phyloP scores from a whole-genome alignment of 2,888 invertebrate genomes.

The Hesperia comma region DNA sequence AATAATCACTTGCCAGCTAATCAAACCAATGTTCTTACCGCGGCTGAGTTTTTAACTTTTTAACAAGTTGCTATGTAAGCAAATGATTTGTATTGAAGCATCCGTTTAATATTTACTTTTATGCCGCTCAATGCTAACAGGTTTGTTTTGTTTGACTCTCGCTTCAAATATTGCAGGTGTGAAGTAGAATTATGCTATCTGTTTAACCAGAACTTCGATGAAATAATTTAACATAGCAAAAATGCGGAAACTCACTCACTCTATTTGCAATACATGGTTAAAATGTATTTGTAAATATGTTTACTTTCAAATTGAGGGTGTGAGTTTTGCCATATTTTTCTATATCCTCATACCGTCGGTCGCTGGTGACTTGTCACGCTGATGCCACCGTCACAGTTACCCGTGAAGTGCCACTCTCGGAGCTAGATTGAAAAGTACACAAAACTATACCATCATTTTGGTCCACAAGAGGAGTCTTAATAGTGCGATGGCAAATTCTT shows the following conservation, averaged over 20 bases:
- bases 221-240: not conserved
- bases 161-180: constrained; percentile 5
- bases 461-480: no score
- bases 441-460: no score
- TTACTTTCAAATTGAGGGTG: not conserved
- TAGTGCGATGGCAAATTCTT: no score
- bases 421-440: not conserved
- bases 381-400: not conserved
- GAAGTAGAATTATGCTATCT: not conserved
- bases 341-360: not conserved
- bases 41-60: constrained; percentile 35
- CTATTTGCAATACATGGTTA: not conserved
- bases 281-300: not conserved
- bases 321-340: constrained; percentile 3
- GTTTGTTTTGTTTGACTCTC: not conserved
- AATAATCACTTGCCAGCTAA: constrained; percentile 23
- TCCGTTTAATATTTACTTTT: not conserved
- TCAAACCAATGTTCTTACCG: constrained; percentile 39
- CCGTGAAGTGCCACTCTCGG: not conserved
- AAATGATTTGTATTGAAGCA: constrained; percentile 17
- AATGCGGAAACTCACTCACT: not conserved
- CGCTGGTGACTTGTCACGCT: not conserved
- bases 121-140: constrained; percentile 13
- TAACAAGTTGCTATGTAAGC: constrained; percentile 18
- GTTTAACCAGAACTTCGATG: not conserved